These are phyloP conservation scores for Stigmatopora argus DNA, from an alignment of 2,113 vertebrate species.

Conservation along the genomic window DNA sequence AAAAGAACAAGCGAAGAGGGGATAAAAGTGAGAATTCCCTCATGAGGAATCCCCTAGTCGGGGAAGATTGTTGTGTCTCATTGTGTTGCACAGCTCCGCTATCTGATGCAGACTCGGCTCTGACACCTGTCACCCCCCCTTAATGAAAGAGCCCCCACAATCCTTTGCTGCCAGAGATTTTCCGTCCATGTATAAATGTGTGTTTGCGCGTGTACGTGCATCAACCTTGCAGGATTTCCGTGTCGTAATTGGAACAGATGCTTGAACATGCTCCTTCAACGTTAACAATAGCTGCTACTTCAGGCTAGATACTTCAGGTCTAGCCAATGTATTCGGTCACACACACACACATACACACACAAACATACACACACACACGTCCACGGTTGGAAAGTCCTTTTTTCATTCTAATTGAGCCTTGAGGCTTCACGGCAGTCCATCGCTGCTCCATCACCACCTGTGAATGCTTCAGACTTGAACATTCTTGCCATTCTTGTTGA, in stretches of 20 bases:
- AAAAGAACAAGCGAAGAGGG: conserved; percentile 25
- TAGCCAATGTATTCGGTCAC: not conserved
- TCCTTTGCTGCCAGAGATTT: conserved; percentile 37
- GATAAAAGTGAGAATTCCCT: conserved; percentile 21
- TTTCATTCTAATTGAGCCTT: conserved; percentile 28
- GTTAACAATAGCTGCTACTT: conserved; percentile 20
- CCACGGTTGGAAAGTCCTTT: not conserved
- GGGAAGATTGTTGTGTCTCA: conserved; percentile 52
- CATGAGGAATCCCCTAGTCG: conserved; percentile 51
- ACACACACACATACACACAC: not conserved
- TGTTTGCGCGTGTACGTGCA: conserved; percentile 4
- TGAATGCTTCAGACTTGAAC: conserved; percentile 49
- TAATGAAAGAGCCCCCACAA: conserved; percentile 60
- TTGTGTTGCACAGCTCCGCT: conserved; percentile 45
- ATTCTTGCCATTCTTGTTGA: conserved; percentile 44
- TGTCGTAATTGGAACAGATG: conserved; percentile 26
- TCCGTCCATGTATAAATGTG: conserved; percentile 13
- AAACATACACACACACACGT: not conserved
- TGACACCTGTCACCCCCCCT: conserved; percentile 57
- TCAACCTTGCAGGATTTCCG: conserved; percentile 13
- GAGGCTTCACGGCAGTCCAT: conserved; percentile 33
- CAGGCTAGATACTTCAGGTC: conserved; percentile 1
- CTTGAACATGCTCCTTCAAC: conserved; percentile 16
- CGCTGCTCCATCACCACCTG: conserved; percentile 37
- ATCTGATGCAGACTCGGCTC: conserved; percentile 58